Evolutionary conservation across 2,797 vertebrate species (phyloP), one percentile per base, ranked within the genome.

Genomic region (Enteromius thamalakanensis): DNA sequence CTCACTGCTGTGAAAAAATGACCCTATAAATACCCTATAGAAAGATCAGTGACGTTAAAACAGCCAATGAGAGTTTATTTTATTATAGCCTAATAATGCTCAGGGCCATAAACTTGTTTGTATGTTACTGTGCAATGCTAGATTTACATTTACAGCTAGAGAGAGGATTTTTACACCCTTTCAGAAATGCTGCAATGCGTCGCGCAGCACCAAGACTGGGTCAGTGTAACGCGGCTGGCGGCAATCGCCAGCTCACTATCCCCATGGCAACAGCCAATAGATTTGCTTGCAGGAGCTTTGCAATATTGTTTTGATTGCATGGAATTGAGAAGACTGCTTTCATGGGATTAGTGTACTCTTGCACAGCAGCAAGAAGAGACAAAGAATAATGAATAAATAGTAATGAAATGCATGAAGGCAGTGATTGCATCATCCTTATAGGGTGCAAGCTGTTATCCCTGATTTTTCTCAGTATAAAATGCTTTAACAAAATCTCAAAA

Each of bases 151-250:
- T 91, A 89, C 90, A 91, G 88, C 90, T 90, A 71, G 51, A 81
- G 76, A 71, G 51, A 81, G 79, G 65, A 53, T 37, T 76, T 84
- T 89, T 88, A 89, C 88, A 72, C 32, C 34, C 77, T 65, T 76
- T 55, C 88, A 94, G 93, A 96, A 95, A 94, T 95, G 95, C 94
- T 96, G 95, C 95, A 96, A 95, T 96, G 95, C 95, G 95, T 95
- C 94, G 94, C 91, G 88, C 90, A 91, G 87, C 85, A 87, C 90
- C 86, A 90, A 91, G 91, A 92, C 91, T 93, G 94, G 94, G 94
- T 95, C 94, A 95, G 93, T 94, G 92, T 93, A 93, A 94, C 93
- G 90, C 87, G 71, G 88, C 91, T 90, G 89, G 87, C 88, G 83
- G 89, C 88, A 87, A 85, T 87, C 86, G 81, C 86, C 82, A 79